Evolutionary conservation across 2,888 invertebrate species (phyloP).

Genomic region (Cryptocephalus primarius): DNA sequence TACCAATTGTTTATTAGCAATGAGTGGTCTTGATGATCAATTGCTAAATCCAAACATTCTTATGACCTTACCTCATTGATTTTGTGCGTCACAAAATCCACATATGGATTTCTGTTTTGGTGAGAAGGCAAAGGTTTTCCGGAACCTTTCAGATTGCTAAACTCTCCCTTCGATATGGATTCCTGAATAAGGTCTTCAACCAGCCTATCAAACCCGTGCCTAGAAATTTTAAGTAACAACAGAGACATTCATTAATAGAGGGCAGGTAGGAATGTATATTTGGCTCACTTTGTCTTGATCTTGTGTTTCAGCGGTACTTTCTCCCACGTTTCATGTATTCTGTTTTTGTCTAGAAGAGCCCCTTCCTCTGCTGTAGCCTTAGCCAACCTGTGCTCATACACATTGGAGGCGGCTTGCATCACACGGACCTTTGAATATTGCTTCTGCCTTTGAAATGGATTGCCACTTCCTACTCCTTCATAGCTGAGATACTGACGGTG

Average conservation of each 20-base stretch:
- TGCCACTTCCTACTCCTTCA: conserved; percentile 71
- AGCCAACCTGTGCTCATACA: conserved; percentile 48
- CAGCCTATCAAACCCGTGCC: conserved; percentile 71
- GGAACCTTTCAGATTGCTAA: conserved; percentile 68
- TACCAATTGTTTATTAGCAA: too few species aligned
- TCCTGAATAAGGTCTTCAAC: conserved; percentile 89
- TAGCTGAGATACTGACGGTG: conserved; percentile 74
- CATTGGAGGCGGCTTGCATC: conserved; percentile 56
- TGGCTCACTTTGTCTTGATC: conserved; percentile 58
- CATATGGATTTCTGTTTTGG: conserved; percentile 67
- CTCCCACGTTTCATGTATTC: conserved; percentile 34
- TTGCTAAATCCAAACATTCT: too few species aligned
- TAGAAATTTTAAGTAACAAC: conserved; percentile 12
- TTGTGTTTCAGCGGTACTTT: conserved; percentile 54
- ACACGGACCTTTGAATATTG: conserved; percentile 62
- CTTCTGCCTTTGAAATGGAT: conserved; percentile 65
- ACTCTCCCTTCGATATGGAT: conserved; percentile 82
- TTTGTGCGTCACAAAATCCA: conserved; percentile 81
- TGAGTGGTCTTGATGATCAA: too few species aligned
- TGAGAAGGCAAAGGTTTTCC: conserved; percentile 68
- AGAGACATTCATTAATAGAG: neutral
- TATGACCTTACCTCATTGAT: conserved; percentile 53
- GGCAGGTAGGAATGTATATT: neutral
- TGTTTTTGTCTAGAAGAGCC: conserved; percentile 45
- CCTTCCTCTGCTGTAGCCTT: conserved; percentile 50